Evolutionary conservation across 1,140 invertebrate genomes (phyloP), one percentile per base, ranked within the genome.

Genomic region (Hylaeus volcanicus): DNA sequence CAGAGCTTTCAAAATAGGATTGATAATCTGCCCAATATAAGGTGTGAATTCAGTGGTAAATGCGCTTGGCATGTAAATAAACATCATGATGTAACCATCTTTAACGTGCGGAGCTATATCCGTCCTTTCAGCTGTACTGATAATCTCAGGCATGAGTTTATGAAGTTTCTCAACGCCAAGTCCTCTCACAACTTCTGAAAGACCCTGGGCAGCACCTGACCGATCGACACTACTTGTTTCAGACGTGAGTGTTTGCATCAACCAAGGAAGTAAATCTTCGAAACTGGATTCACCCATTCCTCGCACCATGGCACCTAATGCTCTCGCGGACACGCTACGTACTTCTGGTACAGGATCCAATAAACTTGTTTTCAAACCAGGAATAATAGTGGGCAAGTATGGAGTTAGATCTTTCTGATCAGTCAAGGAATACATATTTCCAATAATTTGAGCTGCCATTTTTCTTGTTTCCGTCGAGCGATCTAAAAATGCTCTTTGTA

Each of bases 31-130:
- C 0, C 98, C 98, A 88, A 99, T 99, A 92, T 99, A 99, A 0
- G 97, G 97, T 6, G 97, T 97, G 91, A 99, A 99, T 89, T 98
- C 98, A 68, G 96, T 96, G 2, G 97, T 98, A 93, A 99, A 99
- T 1, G 98, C 98, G 80, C 97, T 96, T 1, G 99, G 99, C 96
- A 99, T 97, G 92, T 99, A 99, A 91, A 99, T 99, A 92, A 99
- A 99, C 97, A 99, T 98, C 98, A 99, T 99, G 66, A 99, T 99
- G 93, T 99, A 99, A 45, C 99, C 99, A 94, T 99, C 99, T 88
- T 99, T 98, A 0, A 99, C 98, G 92, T 99, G 98, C 1, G 99
- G 98, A 14, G 98, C 98, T 85, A 99, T 98, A 92, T 99, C 98
- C 1, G 96, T 96, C 78, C 97, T 94, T 93, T 99, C 98, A 0